These are phyloP conservation scores for Polylopha cassiicola DNA, from an alignment of 2,888 invertebrate species.

Conservation along the genomic window DNA sequence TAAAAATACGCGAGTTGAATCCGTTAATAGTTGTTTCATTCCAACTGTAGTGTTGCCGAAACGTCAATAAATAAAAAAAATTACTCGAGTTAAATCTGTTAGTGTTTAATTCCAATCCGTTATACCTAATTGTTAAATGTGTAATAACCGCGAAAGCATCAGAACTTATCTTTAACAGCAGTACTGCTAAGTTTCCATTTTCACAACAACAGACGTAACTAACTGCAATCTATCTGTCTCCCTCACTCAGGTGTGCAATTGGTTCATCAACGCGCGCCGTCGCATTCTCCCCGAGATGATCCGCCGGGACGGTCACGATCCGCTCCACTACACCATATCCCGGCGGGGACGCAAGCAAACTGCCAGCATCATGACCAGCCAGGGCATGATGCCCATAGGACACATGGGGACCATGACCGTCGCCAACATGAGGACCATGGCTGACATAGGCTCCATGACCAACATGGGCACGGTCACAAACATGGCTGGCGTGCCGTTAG, in stretches of 20 bases:
- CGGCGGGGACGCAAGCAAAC: conserved; percentile 87
- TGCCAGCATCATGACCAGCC: conserved; percentile 39
- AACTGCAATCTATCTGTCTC: neutral
- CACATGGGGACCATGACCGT: conserved; percentile 4
- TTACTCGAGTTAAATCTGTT: too few relatives aligned
- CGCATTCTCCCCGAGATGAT: conserved; percentile 96
- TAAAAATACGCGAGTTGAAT: too few relatives aligned
- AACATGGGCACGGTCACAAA: too few relatives aligned
- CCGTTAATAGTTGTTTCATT: too few relatives aligned
- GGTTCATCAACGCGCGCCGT: conserved; percentile 96
- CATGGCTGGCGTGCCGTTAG: conserved; percentile 36
- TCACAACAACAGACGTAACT: too few relatives aligned
- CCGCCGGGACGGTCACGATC: conserved; percentile 92
- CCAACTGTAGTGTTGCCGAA: too few relatives aligned
- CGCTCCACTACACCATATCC: conserved; percentile 93
- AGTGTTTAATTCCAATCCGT: too few relatives aligned
- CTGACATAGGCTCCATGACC: conserved; percentile 12
- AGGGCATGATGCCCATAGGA: conserved; percentile 25
- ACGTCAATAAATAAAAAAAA: too few relatives aligned
- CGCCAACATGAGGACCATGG: conserved; percentile 40
- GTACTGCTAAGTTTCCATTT: too few relatives aligned
- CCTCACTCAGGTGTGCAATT: conserved; percentile 85
- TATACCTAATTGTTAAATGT: too few relatives aligned
- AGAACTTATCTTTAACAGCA: too few relatives aligned
- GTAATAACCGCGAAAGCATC: too few relatives aligned